Evolutionary conservation across 2,113 vertebrate species (phyloP).

Genomic region (Platichthys flesus): DNA sequence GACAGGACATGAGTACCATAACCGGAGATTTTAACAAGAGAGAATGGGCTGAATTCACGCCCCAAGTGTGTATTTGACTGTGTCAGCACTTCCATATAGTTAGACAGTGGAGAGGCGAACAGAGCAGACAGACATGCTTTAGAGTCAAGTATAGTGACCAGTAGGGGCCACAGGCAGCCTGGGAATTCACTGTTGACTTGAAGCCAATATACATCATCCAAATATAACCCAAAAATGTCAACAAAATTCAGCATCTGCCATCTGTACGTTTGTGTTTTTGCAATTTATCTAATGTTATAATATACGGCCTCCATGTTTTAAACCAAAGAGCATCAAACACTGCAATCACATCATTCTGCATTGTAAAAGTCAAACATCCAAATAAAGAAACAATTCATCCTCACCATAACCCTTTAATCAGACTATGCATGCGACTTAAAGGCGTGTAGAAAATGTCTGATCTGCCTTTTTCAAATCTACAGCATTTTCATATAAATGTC

Average conservation of each 20-base stretch:
- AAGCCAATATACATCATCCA: background rate
- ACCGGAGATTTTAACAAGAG: slow-evolving; percentile 30
- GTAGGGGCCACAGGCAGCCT: slow-evolving; percentile 58
- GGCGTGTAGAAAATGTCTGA: no score
- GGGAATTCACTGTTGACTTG: slow-evolving; percentile 1
- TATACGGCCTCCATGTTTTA: background rate
- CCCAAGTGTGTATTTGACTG: slow-evolving; percentile 29
- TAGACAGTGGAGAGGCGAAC: slow-evolving; percentile 13
- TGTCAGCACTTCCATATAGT: slow-evolving; percentile 50
- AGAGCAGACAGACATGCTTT: background rate
- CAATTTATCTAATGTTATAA: background rate
- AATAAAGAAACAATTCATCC: no score
- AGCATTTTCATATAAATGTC: no score
- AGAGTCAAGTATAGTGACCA: slow-evolving; percentile 37
- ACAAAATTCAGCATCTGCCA: background rate
- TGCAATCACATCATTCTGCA: no score
- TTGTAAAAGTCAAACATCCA: no score
- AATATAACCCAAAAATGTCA: slow-evolving; percentile 8
- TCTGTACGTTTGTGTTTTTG: background rate
- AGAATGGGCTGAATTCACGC: slow-evolving; percentile 39
- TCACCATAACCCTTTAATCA: no score
- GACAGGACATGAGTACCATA: slow-evolving; percentile 46
- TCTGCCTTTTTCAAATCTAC: no score
- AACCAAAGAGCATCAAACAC: no score
- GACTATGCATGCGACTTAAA: no score